A percentile compares a stretch with the other conserved stretches of the same genome.
phyloP scores from a whole-genome alignment of 2,797 vertebrate species.

The Siniperca undulata region DNA sequence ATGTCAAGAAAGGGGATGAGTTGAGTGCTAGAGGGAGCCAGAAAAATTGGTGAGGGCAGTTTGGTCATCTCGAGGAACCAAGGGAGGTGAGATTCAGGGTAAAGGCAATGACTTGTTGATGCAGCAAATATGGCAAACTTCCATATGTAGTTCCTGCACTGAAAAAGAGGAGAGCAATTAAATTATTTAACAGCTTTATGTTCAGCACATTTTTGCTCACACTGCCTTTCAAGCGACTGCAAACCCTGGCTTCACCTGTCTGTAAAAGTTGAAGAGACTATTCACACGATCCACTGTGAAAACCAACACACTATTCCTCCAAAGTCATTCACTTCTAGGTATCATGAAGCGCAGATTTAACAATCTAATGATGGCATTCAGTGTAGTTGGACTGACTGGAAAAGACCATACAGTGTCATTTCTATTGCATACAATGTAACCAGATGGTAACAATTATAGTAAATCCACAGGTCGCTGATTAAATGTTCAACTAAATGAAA shows the following conservation, averaged over 20 bases:
- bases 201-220: conserved; percentile 11
- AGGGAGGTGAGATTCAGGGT: neutral
- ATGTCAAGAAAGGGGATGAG: neutral
- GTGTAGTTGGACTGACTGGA: neutral
- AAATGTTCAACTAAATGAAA: conserved; percentile 36
- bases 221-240: neutral
- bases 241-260: neutral
- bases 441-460: conserved; percentile 32
- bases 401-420: neutral
- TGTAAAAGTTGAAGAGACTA: conserved; percentile 12
- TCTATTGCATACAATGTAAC: neutral
- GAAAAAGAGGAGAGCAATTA: conserved; percentile 11
- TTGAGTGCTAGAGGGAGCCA: neutral
- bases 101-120: conserved; percentile 12
- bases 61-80: neutral
- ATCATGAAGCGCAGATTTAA: conserved; percentile 7
- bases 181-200: conserved; percentile 9
- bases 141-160: neutral
- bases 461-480: conserved; percentile 26
- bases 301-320: neutral
- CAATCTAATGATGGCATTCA: neutral
- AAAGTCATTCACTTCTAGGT: neutral
- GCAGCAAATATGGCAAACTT: conserved; percentile 4
- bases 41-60: neutral
- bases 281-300: conserved; percentile 18